Evolutionary conservation across 2,113 vertebrate species (phyloP).

Genomic region (Tapirus terrestris): DNA sequence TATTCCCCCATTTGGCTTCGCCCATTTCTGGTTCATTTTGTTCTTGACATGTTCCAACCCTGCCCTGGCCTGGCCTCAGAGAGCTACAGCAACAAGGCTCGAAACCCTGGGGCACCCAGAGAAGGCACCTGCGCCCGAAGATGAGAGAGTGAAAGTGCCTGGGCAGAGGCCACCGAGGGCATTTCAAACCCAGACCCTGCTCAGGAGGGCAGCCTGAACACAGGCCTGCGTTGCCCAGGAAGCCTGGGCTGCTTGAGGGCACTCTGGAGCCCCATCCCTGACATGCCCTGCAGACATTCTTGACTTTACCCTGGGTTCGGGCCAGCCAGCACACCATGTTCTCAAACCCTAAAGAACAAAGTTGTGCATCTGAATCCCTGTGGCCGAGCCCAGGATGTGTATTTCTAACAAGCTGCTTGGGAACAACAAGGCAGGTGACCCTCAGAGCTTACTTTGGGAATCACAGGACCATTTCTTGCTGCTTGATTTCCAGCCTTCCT

Average conservation of each 20-base stretch:
- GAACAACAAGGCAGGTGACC: background rate
- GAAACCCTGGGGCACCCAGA: background rate
- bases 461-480: background rate
- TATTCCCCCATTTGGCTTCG: background rate
- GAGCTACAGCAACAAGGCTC: background rate
- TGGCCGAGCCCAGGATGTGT: background rate
- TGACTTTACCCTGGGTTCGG: background rate
- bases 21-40: background rate
- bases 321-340: background rate
- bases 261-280: background rate
- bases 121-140: background rate
- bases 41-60: background rate
- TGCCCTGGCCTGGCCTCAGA: background rate
- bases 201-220: background rate
- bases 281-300: background rate
- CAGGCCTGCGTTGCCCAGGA: background rate
- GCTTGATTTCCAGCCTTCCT: background rate
- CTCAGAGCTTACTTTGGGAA: background rate
- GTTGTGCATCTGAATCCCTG: background rate
- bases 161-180: background rate
- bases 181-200: background rate
- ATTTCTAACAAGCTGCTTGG: background rate
- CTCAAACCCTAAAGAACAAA: background rate
- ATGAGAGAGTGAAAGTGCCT: background rate
- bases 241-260: no score